A percentile compares a stretch with the other conserved stretches of the same genome.
Conservation (phyloP, 2,888 invertebrate species). For the Liodrosophila aerea region DNA sequence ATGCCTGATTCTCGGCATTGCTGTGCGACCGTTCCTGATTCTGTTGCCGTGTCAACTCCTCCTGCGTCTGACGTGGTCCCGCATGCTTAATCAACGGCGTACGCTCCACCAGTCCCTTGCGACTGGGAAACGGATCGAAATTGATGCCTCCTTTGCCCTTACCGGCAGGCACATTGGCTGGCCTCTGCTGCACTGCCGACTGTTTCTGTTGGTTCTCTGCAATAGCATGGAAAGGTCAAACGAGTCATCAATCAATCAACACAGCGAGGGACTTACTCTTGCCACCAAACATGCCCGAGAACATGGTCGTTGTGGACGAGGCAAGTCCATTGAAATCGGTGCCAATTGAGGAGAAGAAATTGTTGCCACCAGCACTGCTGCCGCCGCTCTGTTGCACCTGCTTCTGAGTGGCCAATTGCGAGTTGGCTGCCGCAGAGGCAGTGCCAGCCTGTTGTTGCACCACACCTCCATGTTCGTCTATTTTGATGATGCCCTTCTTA, state of each 20-base stretch:
- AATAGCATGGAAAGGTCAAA: not conserved
- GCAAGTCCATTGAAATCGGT: slow-evolving; percentile 96
- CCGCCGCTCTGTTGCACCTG: slow-evolving; percentile 85
- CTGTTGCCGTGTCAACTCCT: slow-evolving; percentile 87
- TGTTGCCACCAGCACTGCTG: slow-evolving; percentile 83
- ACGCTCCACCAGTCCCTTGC: slow-evolving; percentile 93
- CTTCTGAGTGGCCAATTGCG: slow-evolving; percentile 80
- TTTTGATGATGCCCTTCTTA: slow-evolving; percentile 90
- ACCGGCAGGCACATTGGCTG: slow-evolving; percentile 13
- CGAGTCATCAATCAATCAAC: too few species aligned
- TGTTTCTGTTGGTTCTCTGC: slow-evolving; percentile 77
- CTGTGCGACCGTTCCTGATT: slow-evolving; percentile 88
- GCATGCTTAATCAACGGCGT: slow-evolving; percentile 94
- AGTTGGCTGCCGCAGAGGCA: slow-evolving; percentile 44
- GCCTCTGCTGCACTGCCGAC: slow-evolving; percentile 53
- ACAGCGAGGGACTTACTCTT: too few species aligned
- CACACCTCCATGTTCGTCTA: slow-evolving; percentile 76
- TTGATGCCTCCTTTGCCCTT: slow-evolving; percentile 83
- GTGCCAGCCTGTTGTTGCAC: not conserved
- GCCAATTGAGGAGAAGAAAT: slow-evolving; percentile 95
- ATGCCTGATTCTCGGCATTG: slow-evolving; percentile 95
- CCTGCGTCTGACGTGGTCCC: slow-evolving; percentile 86
- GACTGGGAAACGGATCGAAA: slow-evolving; percentile 90
- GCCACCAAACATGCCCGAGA: slow-evolving; percentile 95
- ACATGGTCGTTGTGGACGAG: slow-evolving; percentile 95